Conservation (phyloP, 37 sponge, comb jelly and placozoan genomes). For the Cliona cf. orientalis region DNA sequence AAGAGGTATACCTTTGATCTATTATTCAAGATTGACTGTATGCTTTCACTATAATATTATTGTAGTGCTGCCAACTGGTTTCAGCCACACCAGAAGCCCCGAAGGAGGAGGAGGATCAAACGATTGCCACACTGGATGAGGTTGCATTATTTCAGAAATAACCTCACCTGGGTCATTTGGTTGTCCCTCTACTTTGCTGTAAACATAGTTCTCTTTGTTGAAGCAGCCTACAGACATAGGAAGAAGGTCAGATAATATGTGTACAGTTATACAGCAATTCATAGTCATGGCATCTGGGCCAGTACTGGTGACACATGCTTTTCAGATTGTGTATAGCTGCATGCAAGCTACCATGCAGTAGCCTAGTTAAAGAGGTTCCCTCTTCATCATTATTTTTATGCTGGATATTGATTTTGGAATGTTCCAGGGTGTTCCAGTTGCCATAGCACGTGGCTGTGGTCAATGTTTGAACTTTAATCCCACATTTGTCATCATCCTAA, state of each 20-base stretch:
- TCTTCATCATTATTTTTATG: background rate
- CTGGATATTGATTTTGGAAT: too few relatives aligned
- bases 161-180: constrained; percentile 50
- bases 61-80: constrained; percentile 90
- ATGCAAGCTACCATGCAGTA: too few relatives aligned
- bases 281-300: too few relatives aligned
- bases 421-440: constrained; percentile 32
- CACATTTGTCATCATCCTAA: constrained; percentile 69
- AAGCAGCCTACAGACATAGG: constrained; percentile 39
- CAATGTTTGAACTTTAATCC: constrained; percentile 81
- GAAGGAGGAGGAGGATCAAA: background rate
- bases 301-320: too few relatives aligned
- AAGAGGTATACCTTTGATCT: too few relatives aligned
- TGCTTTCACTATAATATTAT: background rate
- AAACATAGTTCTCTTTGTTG: constrained; percentile 67
- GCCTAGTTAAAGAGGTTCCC: too few relatives aligned
- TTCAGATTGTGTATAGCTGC: too few relatives aligned
- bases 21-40: too few relatives aligned
- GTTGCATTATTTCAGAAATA: constrained; percentile 74
- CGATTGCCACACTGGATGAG: constrained; percentile 53
- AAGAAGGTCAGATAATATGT: constrained; percentile 10
- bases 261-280: too few relatives aligned
- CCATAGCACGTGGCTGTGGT: constrained; percentile 84
- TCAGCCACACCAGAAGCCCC: constrained; percentile 56
- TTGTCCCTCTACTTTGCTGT: constrained; percentile 39